Conservation (phyloP, 2,797 vertebrate species). For the Peromyscus attwateri region DNA sequence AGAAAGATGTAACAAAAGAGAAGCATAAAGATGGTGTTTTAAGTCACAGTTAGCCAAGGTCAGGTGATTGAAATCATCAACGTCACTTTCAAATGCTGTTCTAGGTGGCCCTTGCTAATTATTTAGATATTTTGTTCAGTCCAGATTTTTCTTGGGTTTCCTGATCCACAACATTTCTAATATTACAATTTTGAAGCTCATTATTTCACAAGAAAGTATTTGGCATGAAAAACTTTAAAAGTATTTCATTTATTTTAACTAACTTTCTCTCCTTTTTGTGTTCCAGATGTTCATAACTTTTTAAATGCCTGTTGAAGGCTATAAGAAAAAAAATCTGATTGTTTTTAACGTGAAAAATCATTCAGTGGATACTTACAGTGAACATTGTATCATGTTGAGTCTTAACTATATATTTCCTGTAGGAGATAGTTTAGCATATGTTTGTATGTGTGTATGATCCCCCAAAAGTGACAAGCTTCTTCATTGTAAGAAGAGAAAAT, state of each 20-base stretch:
- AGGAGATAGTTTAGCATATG: constrained; percentile 81
- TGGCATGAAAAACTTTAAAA: neutral
- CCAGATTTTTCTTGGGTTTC: neutral
- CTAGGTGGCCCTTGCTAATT: neutral
- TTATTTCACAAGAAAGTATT: constrained; percentile 23
- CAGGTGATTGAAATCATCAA: neutral
- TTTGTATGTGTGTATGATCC: constrained; percentile 86
- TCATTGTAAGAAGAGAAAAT: constrained; percentile 87
- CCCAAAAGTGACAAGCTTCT: constrained; percentile 82
- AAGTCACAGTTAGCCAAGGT: neutral
- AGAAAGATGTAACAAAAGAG: neutral
- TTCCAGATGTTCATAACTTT: constrained; percentile 44
- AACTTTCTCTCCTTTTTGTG: neutral
- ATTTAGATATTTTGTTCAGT: neutral
- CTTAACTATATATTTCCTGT: constrained; percentile 72
- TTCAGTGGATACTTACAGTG: neutral
- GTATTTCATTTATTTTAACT: constrained; percentile 28
- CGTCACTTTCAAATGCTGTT: neutral
- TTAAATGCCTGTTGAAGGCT: constrained; percentile 36
- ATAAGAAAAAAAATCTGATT: neutral
- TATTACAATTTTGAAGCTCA: neutral
- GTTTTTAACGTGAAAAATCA: neutral
- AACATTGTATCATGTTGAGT: constrained; percentile 20
- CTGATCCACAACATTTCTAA: neutral
- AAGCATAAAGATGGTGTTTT: neutral